phyloP scores from a whole-genome alignment of 2,888 invertebrate genomes.

The Protonemura montana region DNA sequence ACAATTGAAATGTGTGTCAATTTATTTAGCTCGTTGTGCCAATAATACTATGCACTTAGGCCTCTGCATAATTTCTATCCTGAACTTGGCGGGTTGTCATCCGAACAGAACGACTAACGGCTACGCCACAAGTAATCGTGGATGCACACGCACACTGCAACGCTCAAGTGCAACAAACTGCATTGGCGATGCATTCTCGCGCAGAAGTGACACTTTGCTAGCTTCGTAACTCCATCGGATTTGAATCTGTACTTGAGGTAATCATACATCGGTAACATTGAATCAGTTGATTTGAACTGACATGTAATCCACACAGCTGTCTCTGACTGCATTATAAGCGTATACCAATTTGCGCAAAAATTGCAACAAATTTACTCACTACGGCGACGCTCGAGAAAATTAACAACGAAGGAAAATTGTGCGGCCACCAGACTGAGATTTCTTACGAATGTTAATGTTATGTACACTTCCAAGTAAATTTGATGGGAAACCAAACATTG shows the following conservation, averaged over 20 bases:
- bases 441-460: not conserved
- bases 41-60: not conserved
- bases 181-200: not conserved
- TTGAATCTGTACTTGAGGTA: conserved; percentile 9
- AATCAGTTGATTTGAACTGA: not conserved
- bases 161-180: not conserved
- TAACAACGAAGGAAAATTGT: not conserved
- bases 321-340: not conserved
- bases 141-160: not conserved
- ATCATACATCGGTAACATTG: conserved; percentile 12
- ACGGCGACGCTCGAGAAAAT: not conserved
- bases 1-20: not conserved
- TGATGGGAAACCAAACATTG: not conserved
- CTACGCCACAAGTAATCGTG: not conserved
- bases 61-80: not conserved
- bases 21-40: not conserved
- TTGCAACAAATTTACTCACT: not conserved
- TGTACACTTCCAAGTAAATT: not conserved
- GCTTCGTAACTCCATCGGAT: not conserved
- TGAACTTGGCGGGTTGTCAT: not conserved
- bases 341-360: not conserved
- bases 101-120: not conserved
- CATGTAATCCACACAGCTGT: not conserved
- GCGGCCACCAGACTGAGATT: not conserved
- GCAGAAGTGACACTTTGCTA: not conserved